Conservation (phyloP, 1,140 invertebrate genomes). For the Chironomus striatipennis region DNA sequence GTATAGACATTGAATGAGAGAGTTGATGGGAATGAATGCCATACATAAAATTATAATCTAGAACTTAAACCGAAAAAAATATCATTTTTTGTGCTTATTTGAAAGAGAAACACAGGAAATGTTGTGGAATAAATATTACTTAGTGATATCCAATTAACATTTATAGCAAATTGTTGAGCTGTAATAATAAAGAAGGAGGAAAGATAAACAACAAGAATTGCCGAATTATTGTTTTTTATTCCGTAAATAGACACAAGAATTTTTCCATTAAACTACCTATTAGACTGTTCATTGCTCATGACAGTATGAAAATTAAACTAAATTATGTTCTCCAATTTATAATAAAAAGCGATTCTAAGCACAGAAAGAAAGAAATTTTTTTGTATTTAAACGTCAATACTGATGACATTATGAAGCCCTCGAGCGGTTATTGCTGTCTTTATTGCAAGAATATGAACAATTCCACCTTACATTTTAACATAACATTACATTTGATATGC, state of each 20-base stretch:
- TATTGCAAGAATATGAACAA: no score
- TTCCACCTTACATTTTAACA: no score
- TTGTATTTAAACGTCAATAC: no score
- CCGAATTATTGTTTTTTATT: neutral
- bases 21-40: neutral
- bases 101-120: neutral
- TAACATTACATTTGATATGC: no score
- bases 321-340: no score
- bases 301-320: no score
- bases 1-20: neutral
- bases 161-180: constrained; percentile 4
- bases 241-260: neutral
- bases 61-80: neutral
- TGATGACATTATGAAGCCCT: no score
- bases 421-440: no score
- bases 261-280: neutral
- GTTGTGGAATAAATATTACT: constrained; percentile 5
- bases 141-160: constrained; percentile 8
- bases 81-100: no score
- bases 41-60: neutral
- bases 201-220: neutral
- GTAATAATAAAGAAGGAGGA: neutral
- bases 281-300: no score
- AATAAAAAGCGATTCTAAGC: no score
- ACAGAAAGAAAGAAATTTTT: no score